Evolutionary conservation across 2,113 vertebrate genomes (phyloP), one percentile per base, ranked within the genome.

Genomic region (Mastomys natalensis): DNA sequence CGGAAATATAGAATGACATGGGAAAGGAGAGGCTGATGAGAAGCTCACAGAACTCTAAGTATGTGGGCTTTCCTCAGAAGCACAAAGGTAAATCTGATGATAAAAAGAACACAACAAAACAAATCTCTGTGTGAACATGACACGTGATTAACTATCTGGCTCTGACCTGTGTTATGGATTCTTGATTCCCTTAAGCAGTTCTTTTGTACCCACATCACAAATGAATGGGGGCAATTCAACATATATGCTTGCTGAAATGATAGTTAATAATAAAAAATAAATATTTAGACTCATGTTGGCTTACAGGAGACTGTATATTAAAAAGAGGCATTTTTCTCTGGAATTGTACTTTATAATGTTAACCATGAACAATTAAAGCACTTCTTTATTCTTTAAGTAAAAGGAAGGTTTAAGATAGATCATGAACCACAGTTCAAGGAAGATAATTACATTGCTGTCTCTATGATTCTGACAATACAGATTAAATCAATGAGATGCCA

Each of bases 211-310:
- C 31, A 64, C n/a, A 86, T 48, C 21, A 2, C 58, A 68, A 74
- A 24, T 82, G 10, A 73, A 40, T 81, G 13, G 78, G 78, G 78
- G 10, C n/a, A 82, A 53, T 74, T 87, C 88, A 76, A 93, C 43
- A 29, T 81, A 86, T 76, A 72, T 95, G 40, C 8, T 82, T 45
- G 29, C n/a, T 24, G 19, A 37, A 51, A 34, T 45, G 8, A 68
- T 91, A 74, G 70, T 91, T 89, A 62, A 78, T 66, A 89, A 85
- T 13, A 94, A 45, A 78, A 89, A 66, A 40, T 78, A 76, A 51
- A 86, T 37, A 53, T 93, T 96, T 87, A 53, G 24, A 90, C 37
- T 60, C 76, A 6, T 81, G 21, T 66, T 24, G 70, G 43, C 66
- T 89, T 68, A 55, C 9, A 48, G 60, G 60, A 64, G 9, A 66